Base-by-base conservation (phyloP, 1,140 invertebrate species). In the Pseudomyrmex dendroicus region DNA sequence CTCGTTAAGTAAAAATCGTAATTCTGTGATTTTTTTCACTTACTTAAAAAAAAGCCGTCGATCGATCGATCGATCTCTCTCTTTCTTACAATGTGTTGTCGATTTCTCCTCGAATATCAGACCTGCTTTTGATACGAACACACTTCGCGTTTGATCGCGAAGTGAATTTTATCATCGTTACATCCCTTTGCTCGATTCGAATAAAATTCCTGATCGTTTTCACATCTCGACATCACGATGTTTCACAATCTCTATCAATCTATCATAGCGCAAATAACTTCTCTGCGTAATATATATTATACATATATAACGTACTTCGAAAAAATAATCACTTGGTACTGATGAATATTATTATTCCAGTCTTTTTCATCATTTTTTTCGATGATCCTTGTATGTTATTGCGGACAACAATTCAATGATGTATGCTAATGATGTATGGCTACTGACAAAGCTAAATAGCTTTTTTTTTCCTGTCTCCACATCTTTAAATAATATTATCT, bases 41-140 rank as follows among this genome's bases (percentile, higher is more conserved):
- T 72, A 76, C 46, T 80, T 70, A 63, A 59, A 73, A 17, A 72
- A 68, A 61, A 88, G 80, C 80, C 87, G 86, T 88, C 86, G 87
- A 88, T 88, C 87, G 87, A 88, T 87, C 83, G 85, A 88, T 87
- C 87, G 80, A 78, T 88, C 87, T 89, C 87, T 89, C 86, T 89
- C 87, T 88, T 88, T 88, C 86, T 89, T 84, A 73, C 78, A 72
- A 86, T 78, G 66, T 52, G 44, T 57, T 59, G n/a, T 25, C 8
- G 20, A n/a, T 17, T 12, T 13, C 17, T 48, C 74, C 48, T 52
- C 12, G 35, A 56, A 35, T 22, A 61, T 7, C 62, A 67, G 72
- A 63, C 15, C 68, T 62, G 35, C 35, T 35, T 35, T 35, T 5
- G 35, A 35, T 35, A 35, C 35, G 35, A 5, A 35, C 35, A 35